Percentiles rank a stretch among this genome's conserved stretches.
Conservation (phyloP, 2,888 invertebrate genomes). For the Sthenelais limicola region DNA sequence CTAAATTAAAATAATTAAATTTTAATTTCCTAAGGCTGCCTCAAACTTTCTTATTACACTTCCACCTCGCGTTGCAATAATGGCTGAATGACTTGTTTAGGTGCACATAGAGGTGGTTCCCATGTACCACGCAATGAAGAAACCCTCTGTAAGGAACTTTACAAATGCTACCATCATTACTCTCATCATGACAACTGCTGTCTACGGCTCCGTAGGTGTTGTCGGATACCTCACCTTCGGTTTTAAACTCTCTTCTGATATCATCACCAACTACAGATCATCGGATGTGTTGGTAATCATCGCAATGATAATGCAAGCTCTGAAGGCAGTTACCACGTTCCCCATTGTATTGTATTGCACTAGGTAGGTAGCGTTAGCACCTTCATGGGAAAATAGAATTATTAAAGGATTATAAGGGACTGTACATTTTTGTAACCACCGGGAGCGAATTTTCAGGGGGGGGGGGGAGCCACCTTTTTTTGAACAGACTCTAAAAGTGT, state of each 20-base stretch:
- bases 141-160: constrained; percentile 30
- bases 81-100: constrained; percentile 38
- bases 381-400: neutral
- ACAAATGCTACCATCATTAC: constrained; percentile 36
- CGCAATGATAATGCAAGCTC: constrained; percentile 42
- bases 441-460: too few species aligned
- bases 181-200: constrained; percentile 11
- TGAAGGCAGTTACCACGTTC: constrained; percentile 47
- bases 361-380: constrained; percentile 39
- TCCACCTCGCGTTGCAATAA: too few species aligned
- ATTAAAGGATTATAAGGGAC: neutral
- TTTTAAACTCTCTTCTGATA: constrained; percentile 22
- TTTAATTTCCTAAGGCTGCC: too few species aligned
- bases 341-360: constrained; percentile 47
- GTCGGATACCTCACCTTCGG: constrained; percentile 50
- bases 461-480: too few species aligned
- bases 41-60: too few species aligned
- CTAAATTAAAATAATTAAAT: too few species aligned
- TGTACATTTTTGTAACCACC: too few species aligned
- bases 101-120: constrained; percentile 49
- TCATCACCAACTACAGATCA: constrained; percentile 40
- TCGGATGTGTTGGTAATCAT: constrained; percentile 40
- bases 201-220: constrained; percentile 43
- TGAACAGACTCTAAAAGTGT: too few species aligned
- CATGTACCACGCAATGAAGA: constrained; percentile 40